These are phyloP conservation scores for Drosophila takahashii DNA, from an alignment of 1,140 invertebrate genomes.

Conservation along the genomic window DNA sequence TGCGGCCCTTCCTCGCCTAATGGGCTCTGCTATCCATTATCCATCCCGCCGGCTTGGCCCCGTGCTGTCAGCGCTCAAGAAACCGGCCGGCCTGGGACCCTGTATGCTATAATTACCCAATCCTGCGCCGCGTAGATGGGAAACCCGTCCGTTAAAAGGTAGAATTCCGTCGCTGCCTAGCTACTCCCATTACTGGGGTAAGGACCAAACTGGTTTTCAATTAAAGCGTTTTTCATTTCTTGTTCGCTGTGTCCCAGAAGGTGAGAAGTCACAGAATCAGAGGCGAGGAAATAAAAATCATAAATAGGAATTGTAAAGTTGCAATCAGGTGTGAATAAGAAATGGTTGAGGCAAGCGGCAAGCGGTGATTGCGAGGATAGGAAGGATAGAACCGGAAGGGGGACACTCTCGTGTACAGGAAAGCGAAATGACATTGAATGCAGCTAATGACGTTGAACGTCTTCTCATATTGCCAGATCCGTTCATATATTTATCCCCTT, in stretches of 20 bases:
- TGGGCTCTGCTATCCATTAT: slow-evolving; percentile 59
- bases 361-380: not conserved
- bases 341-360: slow-evolving; percentile 13
- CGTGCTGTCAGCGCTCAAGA: slow-evolving; percentile 28
- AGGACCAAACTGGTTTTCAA: slow-evolving; percentile 73
- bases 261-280: slow-evolving; percentile 7
- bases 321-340: slow-evolving; percentile 74
- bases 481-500: slow-evolving; percentile 6
- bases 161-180: slow-evolving; percentile 16
- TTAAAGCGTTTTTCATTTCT: slow-evolving; percentile 68
- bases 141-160: slow-evolving; percentile 16
- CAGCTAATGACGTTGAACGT: slow-evolving; percentile 74
- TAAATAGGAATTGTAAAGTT: slow-evolving; percentile 43
- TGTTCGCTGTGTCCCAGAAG: slow-evolving; percentile 1
- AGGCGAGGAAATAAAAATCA: slow-evolving; percentile 14
- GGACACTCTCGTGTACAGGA: not conserved
- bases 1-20: slow-evolving; percentile 42
- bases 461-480: slow-evolving; percentile 31
- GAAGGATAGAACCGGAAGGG: not conserved
- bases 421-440: slow-evolving; percentile 56
- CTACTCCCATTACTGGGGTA: slow-evolving; percentile 2
- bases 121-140: slow-evolving; percentile 6
- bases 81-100: slow-evolving; percentile 24
- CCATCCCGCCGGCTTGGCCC: not conserved
- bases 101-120: slow-evolving; percentile 63